These are phyloP conservation scores for Euura saliciscinereae DNA, from an alignment of 1,140 invertebrate genomes.

Conservation along the genomic window DNA sequence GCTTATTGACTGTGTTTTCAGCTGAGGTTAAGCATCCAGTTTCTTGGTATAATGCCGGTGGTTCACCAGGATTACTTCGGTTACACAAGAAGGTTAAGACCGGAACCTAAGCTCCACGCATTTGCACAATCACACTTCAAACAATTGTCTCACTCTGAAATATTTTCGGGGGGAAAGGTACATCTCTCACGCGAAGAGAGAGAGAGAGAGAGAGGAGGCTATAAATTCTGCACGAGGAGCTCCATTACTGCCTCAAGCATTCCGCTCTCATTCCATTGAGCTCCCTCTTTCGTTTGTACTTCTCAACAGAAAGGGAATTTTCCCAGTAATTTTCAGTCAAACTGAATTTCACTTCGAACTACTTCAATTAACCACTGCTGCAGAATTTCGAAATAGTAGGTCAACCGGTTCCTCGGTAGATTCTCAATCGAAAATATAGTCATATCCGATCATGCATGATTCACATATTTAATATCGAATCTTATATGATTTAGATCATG, in stretches of 20 bases:
- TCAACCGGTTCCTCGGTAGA: no score
- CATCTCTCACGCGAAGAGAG: not conserved
- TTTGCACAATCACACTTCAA: no score
- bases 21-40: not conserved
- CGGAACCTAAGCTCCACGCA: not conserved
- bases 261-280: not conserved
- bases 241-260: not conserved
- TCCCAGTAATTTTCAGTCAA: not conserved
- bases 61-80: slow-evolving; percentile 2
- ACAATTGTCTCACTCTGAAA: no score
- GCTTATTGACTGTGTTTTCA: slow-evolving; percentile 7
- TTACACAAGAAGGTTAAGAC: not conserved
- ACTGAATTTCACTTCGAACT: slow-evolving; percentile 1
- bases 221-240: not conserved
- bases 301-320: not conserved
- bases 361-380: not conserved
- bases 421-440: no score
- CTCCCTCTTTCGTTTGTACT: not conserved
- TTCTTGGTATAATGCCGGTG: slow-evolving; percentile 3
- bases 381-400: no score
- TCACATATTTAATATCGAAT: no score
- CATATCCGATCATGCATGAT: no score
- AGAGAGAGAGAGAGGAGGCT: not conserved
- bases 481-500: no score
- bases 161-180: no score